Conservation (phyloP, 2,888 invertebrate genomes). For the Sylvicola cinctus region DNA sequence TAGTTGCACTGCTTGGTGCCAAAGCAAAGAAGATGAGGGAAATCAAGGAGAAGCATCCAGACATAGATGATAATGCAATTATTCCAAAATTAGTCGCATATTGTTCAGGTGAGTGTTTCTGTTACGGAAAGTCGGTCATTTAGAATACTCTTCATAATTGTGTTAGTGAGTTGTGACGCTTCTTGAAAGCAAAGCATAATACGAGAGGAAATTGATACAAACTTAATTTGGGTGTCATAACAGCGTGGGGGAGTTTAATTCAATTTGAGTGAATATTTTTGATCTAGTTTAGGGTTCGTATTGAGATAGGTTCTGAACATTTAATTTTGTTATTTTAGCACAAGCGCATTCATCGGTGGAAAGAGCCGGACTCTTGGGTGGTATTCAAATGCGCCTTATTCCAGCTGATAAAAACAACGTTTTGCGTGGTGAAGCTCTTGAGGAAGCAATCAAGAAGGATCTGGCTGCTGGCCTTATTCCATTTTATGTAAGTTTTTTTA, state of each 20-base stretch:
- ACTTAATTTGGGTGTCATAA: not conserved
- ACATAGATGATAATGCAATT: conserved; percentile 51
- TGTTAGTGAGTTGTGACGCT: too few relatives aligned
- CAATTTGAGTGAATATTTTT: not conserved
- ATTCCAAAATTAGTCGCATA: conserved; percentile 69
- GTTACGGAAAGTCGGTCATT: too few relatives aligned
- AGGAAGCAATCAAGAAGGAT: conserved; percentile 66
- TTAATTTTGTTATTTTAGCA: conserved; percentile 31
- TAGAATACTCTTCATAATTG: too few relatives aligned
- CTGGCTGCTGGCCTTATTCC: conserved; percentile 78
- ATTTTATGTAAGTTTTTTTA: too few relatives aligned
- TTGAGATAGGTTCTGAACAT: too few relatives aligned
- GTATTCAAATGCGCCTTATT: conserved; percentile 57
- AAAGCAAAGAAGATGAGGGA: conserved; percentile 50
- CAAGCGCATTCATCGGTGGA: conserved; percentile 91
- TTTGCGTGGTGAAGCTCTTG: conserved; percentile 53
- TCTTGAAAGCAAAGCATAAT: too few relatives aligned
- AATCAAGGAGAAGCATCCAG: conserved; percentile 48
- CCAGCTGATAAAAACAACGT: conserved; percentile 48
- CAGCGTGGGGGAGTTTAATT: too few relatives aligned
- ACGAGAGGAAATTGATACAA: not conserved
- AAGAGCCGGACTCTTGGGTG: conserved; percentile 72
- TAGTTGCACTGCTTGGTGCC: conserved; percentile 81
- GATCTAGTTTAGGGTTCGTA: not conserved
- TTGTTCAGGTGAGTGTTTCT: conserved; percentile 47